Evolutionary conservation across 2,113 vertebrate genomes (phyloP).

Genomic region (Rhinogobius similis): DNA sequence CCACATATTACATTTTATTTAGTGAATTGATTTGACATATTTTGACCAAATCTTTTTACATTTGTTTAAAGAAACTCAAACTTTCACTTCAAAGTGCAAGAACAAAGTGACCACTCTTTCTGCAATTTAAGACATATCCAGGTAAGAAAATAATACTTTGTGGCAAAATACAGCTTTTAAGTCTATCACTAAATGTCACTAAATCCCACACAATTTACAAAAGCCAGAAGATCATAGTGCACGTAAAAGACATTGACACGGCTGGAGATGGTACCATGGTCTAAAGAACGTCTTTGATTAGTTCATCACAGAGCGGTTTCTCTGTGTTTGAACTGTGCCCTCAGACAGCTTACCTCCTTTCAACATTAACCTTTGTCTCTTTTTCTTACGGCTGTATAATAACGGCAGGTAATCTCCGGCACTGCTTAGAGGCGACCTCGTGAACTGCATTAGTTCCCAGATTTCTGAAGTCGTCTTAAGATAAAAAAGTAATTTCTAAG

Average conservation of each 20-base stretch:
- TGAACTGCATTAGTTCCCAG: slow-evolving; percentile 68
- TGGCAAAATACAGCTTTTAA: background rate
- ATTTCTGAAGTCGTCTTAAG: slow-evolving; percentile 55
- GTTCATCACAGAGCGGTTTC: slow-evolving; percentile 41
- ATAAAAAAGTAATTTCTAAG: slow-evolving; percentile 71
- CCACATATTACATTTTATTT: no score
- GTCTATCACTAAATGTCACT: background rate
- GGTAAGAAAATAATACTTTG: background rate
- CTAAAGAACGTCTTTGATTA: slow-evolving; percentile 29
- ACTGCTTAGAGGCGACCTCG: slow-evolving; percentile 66
- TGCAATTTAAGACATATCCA: background rate
- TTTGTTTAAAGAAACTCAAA: background rate
- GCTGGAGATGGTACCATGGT: background rate
- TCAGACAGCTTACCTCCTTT: slow-evolving; percentile 58
- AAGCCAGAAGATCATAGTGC: background rate
- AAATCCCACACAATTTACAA: slow-evolving; percentile 10
- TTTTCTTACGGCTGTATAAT: slow-evolving; percentile 75
- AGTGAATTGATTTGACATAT: background rate
- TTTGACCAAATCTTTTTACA: background rate
- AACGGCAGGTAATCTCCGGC: slow-evolving; percentile 65
- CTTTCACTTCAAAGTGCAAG: background rate
- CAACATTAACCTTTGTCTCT: slow-evolving; percentile 77
- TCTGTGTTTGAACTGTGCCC: slow-evolving; percentile 53
- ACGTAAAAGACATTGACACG: background rate
- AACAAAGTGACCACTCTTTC: background rate